Percentiles rank a stretch among this genome's conserved stretches.
These are phyloP conservation scores for Agrilus biguttatus DNA, from an alignment of 2,888 invertebrate genomes.

Conservation along the genomic window DNA sequence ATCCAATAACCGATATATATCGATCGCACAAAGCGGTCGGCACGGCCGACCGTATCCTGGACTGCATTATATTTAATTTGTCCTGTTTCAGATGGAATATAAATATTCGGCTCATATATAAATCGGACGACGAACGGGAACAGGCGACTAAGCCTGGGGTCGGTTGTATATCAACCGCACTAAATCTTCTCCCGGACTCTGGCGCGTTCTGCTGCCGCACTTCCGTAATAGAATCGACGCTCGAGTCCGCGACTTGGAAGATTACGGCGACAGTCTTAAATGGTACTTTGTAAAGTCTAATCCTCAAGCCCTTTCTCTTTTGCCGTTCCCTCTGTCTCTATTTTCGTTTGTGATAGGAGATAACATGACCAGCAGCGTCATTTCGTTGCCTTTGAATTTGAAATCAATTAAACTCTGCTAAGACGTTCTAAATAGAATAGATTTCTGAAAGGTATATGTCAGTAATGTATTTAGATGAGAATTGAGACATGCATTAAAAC, in stretches of 20 bases:
- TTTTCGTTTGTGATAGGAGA: too few relatives aligned
- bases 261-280: slow-evolving; percentile 13
- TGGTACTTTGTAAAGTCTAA: slow-evolving; percentile 26
- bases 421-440: too few relatives aligned
- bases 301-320: slow-evolving; percentile 8
- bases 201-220: slow-evolving; percentile 3
- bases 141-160: slow-evolving; percentile 6
- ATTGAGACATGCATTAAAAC: too few relatives aligned
- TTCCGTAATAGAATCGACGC: slow-evolving; percentile 8
- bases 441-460: too few relatives aligned
- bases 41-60: slow-evolving; percentile 5
- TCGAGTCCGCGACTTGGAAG: slow-evolving; percentile 6
- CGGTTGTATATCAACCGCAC: slow-evolving; percentile 2
- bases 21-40: not conserved
- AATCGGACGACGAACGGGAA: slow-evolving; percentile 19
- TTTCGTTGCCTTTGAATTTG: too few relatives aligned
- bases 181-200: slow-evolving; percentile 7
- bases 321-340: too few relatives aligned
- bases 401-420: too few relatives aligned
- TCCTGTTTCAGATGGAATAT: slow-evolving; percentile 23
- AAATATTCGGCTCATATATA: slow-evolving; percentile 26
- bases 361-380: too few relatives aligned
- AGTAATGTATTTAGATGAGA: too few relatives aligned
- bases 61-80: slow-evolving; percentile 25
- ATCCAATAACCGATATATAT: too few relatives aligned